Conservation (phyloP, 30 jellyfish, hydroid and myxozoan genomes). For the Catostylus mosaicus region DNA sequence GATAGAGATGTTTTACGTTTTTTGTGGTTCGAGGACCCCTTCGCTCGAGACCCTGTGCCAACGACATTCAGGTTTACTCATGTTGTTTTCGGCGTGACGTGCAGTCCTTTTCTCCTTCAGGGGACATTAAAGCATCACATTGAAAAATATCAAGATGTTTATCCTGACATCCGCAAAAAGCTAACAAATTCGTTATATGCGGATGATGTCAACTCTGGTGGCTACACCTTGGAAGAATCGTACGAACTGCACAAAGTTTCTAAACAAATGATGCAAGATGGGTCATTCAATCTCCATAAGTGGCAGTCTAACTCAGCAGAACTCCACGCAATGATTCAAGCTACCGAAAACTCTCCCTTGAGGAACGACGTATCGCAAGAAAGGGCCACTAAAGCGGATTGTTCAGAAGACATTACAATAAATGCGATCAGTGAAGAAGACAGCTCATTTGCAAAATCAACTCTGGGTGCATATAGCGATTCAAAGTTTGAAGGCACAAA, state of each 20-base stretch:
- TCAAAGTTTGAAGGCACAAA: neutral
- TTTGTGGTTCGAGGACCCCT: neutral
- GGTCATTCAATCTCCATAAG: constrained; percentile 3
- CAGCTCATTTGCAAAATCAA: neutral
- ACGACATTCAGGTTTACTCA: neutral
- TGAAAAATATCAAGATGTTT: neutral
- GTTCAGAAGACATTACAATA: neutral
- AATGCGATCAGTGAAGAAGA: neutral
- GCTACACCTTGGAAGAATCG: neutral
- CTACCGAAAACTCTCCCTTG: neutral
- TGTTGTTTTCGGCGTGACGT: constrained; percentile 11
- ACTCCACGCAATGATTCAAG: neutral
- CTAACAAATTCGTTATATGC: neutral
- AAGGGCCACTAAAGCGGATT: neutral
- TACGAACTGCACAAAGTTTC: neutral
- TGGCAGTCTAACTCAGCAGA: constrained; percentile 1
- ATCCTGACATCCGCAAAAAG: neutral
- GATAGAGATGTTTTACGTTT: constrained; percentile 35
- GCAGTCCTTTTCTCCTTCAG: constrained; percentile 22
- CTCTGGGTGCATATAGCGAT: neutral
- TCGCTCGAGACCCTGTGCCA: neutral
- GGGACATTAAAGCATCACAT: constrained; percentile 11
- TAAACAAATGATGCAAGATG: constrained; percentile 2
- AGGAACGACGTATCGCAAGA: neutral
- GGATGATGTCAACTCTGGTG: constrained; percentile 8